Percentiles rank a stretch among this genome's conserved stretches.
These are phyloP conservation scores for Idris sp. DNA, from an alignment of 1,140 invertebrate genomes.

Conservation along the genomic window DNA sequence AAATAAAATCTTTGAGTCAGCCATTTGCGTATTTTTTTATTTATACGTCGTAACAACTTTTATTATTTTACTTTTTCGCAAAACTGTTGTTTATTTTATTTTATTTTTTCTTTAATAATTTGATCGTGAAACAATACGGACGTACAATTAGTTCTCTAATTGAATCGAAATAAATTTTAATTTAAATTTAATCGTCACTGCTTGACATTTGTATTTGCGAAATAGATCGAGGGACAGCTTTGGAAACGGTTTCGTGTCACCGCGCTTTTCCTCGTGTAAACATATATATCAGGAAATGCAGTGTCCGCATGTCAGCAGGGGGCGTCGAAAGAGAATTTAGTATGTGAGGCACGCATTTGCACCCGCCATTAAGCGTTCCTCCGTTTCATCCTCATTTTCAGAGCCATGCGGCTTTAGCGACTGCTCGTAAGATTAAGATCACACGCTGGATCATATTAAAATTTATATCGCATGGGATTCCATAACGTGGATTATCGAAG, in stretches of 20 bases:
- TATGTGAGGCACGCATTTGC: conserved; percentile 77
- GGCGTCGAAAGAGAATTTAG: conserved; percentile 59
- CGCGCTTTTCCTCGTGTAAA: conserved; percentile 3
- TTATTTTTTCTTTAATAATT: too few species aligned
- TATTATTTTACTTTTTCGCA: background rate
- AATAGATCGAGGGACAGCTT: conserved; percentile 5
- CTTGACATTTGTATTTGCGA: background rate
- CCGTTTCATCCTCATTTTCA: conserved; percentile 74
- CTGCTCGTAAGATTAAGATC: conserved; percentile 58
- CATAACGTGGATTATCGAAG: conserved; percentile 37
- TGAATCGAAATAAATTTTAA: conserved; percentile 4
- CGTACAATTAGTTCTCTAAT: background rate
- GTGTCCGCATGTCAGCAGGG: conserved; percentile 26
- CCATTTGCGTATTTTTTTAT: too few species aligned
- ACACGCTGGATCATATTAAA: conserved; percentile 57
- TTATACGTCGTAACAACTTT: too few species aligned
- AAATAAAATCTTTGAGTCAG: conserved; percentile 30
- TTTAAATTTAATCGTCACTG: conserved; percentile 5
- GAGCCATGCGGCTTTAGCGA: conserved; percentile 48
- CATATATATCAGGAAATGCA: conserved; percentile 28
- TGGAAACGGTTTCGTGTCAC: background rate
- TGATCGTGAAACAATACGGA: too few species aligned
- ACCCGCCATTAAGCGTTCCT: conserved; percentile 76
- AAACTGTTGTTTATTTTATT: too few species aligned
- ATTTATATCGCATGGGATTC: conserved; percentile 45